Conservation (phyloP, 1,140 invertebrate genomes). For the Drosophila burlai region DNA sequence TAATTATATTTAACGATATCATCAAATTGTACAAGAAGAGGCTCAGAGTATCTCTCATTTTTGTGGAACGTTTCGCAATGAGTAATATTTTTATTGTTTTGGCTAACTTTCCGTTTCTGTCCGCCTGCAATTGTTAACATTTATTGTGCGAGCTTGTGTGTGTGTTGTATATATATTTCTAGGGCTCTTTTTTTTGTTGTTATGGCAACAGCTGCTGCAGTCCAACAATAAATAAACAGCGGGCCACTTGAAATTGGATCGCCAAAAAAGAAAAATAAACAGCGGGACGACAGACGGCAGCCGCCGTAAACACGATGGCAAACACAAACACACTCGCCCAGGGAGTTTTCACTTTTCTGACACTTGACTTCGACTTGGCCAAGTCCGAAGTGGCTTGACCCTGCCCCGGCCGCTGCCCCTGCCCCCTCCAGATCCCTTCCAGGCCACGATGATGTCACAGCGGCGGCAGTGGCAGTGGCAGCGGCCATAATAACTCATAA, state of each 20-base stretch:
- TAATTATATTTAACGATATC: constrained; percentile 54
- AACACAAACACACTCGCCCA: constrained; percentile 31
- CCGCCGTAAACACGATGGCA: constrained; percentile 37
- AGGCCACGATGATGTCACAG: constrained; percentile 69
- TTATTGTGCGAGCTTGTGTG: constrained; percentile 30
- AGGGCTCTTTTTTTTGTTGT: constrained; percentile 47
- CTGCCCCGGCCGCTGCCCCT: constrained; percentile 18
- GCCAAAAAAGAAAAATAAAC: constrained; percentile 77
- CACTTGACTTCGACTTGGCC: constrained; percentile 78
- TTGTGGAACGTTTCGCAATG: constrained; percentile 27
- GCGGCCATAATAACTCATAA: constrained; percentile 71
- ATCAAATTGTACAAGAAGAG: constrained; percentile 40
- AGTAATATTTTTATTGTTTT: constrained; percentile 28
- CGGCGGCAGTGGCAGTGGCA: neutral
- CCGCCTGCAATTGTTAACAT: constrained; percentile 69
- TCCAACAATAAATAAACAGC: constrained; percentile 78
- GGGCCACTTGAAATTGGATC: constrained; percentile 80
- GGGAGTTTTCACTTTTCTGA: constrained; percentile 80
- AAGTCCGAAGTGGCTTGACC: constrained; percentile 41
- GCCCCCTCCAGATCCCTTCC: constrained; percentile 8
- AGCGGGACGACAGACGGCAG: constrained; percentile 39
- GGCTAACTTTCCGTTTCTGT: constrained; percentile 51
- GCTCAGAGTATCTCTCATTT: neutral
- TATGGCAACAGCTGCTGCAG: constrained; percentile 79
- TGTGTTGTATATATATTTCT: constrained; percentile 12